Percentiles rank a stretch among this genome's conserved stretches.
phyloP scores from a whole-genome alignment of 2,888 invertebrate species.

The Crematogaster levior region DNA sequence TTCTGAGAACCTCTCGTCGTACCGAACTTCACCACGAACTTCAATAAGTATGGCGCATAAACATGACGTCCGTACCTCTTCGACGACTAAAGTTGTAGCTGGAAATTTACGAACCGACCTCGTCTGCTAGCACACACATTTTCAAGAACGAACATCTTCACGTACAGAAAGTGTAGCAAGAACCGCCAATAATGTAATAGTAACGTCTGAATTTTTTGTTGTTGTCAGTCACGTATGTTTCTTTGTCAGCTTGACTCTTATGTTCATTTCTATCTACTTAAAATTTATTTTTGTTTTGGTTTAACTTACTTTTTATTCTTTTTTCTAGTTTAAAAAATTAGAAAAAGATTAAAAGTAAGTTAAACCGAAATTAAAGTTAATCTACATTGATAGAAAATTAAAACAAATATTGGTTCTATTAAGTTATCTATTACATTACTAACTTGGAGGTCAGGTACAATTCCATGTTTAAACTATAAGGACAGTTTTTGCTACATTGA shows the following conservation, averaged over 20 bases:
- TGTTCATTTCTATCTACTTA: too few relatives aligned
- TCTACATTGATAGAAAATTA: too few relatives aligned
- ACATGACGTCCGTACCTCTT: slow-evolving; percentile 32
- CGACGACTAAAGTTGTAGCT: neutral
- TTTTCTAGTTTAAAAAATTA: too few relatives aligned
- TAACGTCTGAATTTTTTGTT: neutral
- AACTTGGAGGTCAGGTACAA: neutral
- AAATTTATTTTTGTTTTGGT: too few relatives aligned
- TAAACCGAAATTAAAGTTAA: too few relatives aligned
- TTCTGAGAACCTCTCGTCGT: neutral
- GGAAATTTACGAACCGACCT: slow-evolving; percentile 31
- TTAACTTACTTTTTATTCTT: too few relatives aligned
- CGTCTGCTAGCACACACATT: neutral
- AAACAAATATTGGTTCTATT: too few relatives aligned
- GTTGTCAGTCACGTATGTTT: neutral
- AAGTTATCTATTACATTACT: too few relatives aligned
- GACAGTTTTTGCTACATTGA: neutral
- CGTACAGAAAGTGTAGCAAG: neutral
- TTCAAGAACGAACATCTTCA: neutral
- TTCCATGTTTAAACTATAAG: neutral
- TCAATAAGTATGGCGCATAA: slow-evolving; percentile 43
- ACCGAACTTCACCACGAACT: slow-evolving; percentile 37
- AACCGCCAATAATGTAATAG: neutral
- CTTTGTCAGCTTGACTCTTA: too few relatives aligned
- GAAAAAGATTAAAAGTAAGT: too few relatives aligned